These are phyloP conservation scores for Coendou prehensilis DNA, from an alignment of 2,797 vertebrate genomes.

Conservation along the genomic window DNA sequence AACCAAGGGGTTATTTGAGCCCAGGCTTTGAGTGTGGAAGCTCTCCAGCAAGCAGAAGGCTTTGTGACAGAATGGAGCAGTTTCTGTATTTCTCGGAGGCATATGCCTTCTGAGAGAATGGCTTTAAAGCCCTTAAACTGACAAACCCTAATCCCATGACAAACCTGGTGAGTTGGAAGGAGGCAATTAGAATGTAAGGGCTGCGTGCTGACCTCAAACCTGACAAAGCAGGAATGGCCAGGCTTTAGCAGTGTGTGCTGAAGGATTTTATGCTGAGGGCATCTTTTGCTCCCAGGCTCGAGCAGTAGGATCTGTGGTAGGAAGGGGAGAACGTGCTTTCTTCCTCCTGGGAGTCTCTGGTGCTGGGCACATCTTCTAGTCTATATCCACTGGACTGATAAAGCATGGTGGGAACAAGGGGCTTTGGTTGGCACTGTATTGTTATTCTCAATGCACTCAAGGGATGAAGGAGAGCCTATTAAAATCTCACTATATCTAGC, in stretches of 20 bases:
- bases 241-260: slow-evolving; percentile 71
- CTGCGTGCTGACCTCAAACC: slow-evolving; percentile 74
- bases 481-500: slow-evolving; percentile 59
- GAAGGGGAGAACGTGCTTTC: background rate
- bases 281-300: slow-evolving; percentile 68
- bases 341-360: slow-evolving; percentile 32
- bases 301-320: background rate
- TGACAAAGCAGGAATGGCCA: slow-evolving; percentile 73
- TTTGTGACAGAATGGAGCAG: slow-evolving; percentile 6
- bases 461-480: slow-evolving; percentile 68
- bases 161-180: slow-evolving; percentile 78
- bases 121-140: slow-evolving; percentile 80
- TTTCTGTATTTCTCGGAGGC: slow-evolving; percentile 73
- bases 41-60: background rate
- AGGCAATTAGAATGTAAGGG: slow-evolving; percentile 64
- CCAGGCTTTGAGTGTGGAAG: slow-evolving; percentile 33
- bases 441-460: slow-evolving; percentile 72
- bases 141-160: slow-evolving; percentile 83
- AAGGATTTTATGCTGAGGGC: slow-evolving; percentile 24
- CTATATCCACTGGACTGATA: slow-evolving; percentile 60
- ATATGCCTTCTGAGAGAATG: slow-evolving; percentile 74
- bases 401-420: slow-evolving; percentile 70
- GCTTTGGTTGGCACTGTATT: slow-evolving; percentile 79
- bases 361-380: slow-evolving; percentile 37
- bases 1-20: slow-evolving; percentile 15